Base-by-base conservation (phyloP, 2,113 vertebrate species). In the Pseudorhombus dupliciocellatus region DNA sequence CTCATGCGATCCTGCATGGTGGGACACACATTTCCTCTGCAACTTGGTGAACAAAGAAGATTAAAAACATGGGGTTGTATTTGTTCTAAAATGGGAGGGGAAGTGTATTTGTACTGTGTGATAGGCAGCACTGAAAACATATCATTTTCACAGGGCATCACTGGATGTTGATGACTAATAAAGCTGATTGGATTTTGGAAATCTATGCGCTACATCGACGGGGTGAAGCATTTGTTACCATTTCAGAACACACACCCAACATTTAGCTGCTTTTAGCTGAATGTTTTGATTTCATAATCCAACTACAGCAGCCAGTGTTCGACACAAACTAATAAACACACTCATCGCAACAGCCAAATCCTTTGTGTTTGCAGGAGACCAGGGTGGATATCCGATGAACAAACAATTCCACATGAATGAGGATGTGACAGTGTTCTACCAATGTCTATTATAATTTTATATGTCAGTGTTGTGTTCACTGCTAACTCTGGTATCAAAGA, bases 101-200 rank as follows among this genome's bases (percentile, higher is more conserved):
- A 50, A 53, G 25, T 68, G 59, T 74, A 42, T 40, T 44, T 48
- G 22, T 15, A 71, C 6, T 1, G 9, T 78, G 31, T 75, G 40
- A 57, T 61, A 37, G 53, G 67, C 58, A 58, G 51, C 60, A 81
- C 15, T 30, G 59, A 63, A 48, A 54, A 58, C 40, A 65, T n/a
- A 58, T 46, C 15, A 25, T 50, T 37, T 22, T 50, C 10, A 30
- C 1, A 5, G 15, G 24, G 21, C 10, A 12, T 37, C 57, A 6
- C 34, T 72, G 14, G 28, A 69, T 68, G 56, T 59, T 56, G 18
- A 31, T 26, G 44, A 61, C 20, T 42, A 21, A 77, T 80, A 80
- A 80, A 83, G 31, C 24, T 15, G 55, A 7, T 63, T 16, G n/a
- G 21, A 9, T 65, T 73, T 52, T 66, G 18, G 28, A 37, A 52